Percentiles rank a stretch among this genome's conserved stretches.
These are phyloP conservation scores for Tragopan temminckii DNA, from an alignment of 2,797 vertebrate species.

Conservation along the genomic window DNA sequence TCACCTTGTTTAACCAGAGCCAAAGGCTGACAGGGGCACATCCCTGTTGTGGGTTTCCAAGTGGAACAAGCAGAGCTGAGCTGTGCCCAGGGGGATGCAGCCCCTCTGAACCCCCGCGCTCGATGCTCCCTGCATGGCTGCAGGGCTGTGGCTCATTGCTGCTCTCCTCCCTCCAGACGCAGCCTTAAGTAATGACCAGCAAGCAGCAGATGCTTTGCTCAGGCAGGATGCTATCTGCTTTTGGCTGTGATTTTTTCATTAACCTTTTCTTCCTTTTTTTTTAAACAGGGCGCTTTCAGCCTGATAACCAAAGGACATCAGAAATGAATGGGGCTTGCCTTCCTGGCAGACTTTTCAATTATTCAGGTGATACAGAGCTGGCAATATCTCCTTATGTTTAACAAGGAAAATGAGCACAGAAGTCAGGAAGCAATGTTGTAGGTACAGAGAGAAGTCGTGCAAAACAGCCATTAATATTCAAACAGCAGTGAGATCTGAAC, in stretches of 20 bases:
- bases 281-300: neutral
- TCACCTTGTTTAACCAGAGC: constrained; percentile 32
- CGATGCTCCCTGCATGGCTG: neutral
- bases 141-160: constrained; percentile 9
- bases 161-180: neutral
- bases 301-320: neutral
- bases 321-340: neutral
- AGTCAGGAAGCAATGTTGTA: neutral
- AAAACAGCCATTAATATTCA: constrained; percentile 9
- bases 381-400: neutral
- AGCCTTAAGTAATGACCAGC: neutral
- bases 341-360: neutral
- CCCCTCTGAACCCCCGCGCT: neutral
- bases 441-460: neutral
- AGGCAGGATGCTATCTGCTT: neutral
- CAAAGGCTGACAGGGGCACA: neutral
- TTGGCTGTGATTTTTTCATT: neutral
- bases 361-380: neutral
- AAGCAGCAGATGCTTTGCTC: neutral
- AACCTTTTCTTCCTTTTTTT: neutral
- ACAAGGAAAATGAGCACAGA: neutral
- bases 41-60: neutral
- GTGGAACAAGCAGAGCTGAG: neutral
- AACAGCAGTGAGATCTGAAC: neutral
- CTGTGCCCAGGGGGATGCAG: neutral